These are phyloP conservation scores for Laspeyria flexula DNA, from an alignment of 2,888 invertebrate species.

Conservation along the genomic window DNA sequence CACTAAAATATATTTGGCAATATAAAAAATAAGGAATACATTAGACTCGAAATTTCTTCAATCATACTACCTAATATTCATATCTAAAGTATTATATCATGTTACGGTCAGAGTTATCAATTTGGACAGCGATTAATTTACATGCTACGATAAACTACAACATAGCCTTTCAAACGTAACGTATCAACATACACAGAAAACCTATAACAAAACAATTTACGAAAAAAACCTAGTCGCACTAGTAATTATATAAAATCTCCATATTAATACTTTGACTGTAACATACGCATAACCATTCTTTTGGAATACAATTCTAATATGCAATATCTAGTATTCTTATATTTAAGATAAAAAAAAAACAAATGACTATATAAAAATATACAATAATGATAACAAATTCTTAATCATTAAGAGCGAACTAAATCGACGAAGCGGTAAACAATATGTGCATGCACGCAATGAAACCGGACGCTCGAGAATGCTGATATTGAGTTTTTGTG, in stretches of 20 bases:
- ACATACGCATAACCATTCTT: constrained; percentile 51
- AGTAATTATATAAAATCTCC: constrained; percentile 35
- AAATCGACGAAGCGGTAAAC: constrained; percentile 17
- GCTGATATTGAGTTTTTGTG: too few relatives aligned
- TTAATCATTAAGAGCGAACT: constrained; percentile 27
- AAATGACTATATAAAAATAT: constrained; percentile 75
- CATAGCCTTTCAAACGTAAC: constrained; percentile 25
- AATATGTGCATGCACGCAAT: constrained; percentile 12
- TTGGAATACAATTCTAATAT: constrained; percentile 67
- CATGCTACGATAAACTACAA: constrained; percentile 39
- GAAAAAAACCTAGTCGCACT: constrained; percentile 20
- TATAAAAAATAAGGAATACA: constrained; percentile 84
- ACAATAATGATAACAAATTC: constrained; percentile 62
- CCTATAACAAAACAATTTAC: constrained; percentile 20
- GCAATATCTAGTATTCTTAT: constrained; percentile 46
- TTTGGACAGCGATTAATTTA: constrained; percentile 46
- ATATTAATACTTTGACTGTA: constrained; percentile 63
- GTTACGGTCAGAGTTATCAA: constrained; percentile 58
- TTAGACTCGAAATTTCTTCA: constrained; percentile 75
- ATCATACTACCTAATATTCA: constrained; percentile 74
- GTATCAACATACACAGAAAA: constrained; percentile 14
- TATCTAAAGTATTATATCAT: constrained; percentile 54
- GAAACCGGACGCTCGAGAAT: constrained; percentile 1
- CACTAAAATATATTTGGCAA: constrained; percentile 84
- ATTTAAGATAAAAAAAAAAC: constrained; percentile 60